Evolutionary conservation across 1,140 invertebrate species (phyloP), one percentile per base, ranked within the genome.

Genomic region (Cepaea nemoralis): DNA sequence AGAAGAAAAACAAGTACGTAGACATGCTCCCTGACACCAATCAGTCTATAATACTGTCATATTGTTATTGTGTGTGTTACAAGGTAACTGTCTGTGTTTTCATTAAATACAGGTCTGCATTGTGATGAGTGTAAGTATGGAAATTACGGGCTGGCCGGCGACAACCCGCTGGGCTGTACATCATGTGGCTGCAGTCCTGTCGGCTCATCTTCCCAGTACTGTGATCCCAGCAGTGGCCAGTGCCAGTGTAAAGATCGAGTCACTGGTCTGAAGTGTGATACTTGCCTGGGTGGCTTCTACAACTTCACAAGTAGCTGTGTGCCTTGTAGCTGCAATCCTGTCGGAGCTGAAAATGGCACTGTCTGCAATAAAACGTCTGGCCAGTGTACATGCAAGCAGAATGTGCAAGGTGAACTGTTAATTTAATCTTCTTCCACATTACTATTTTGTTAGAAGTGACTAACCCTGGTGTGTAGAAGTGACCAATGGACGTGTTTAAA

Each of bases 61-160:
- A n/a, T n/a, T n/a, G n/a, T n/a, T n/a, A n/a, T n/a, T n/a, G n/a
- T n/a, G n/a, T n/a, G n/a, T n/a, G n/a, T n/a, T n/a, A n/a, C n/a
- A n/a, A n/a, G n/a, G n/a, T n/a, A n/a, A n/a, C n/a, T n/a, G n/a
- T n/a, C n/a, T n/a, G n/a, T n/a, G n/a, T n/a, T n/a, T 71, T 42
- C 66, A 12, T 22, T 59, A 39, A 76, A 0, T 35, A 33, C 35
- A 91, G 90, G 85, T 81, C 40, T 78, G 16, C 85, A 87, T 73
- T 99, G 98, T 89, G 95, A 98, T 79, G 45, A 79, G 84, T 99
- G 99, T 91, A 95, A 96, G 89, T 95, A 96, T 19, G 93, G 98
- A 0, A 99, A 94, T 91, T 99, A 84, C 83, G 86, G 86, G n/a
- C 83, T 91, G n/a, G 75, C 80, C 14, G 42, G 50, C 0, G 77